Conservation (phyloP, 2,113 vertebrate genomes). For the Taurulus bubalis region DNA sequence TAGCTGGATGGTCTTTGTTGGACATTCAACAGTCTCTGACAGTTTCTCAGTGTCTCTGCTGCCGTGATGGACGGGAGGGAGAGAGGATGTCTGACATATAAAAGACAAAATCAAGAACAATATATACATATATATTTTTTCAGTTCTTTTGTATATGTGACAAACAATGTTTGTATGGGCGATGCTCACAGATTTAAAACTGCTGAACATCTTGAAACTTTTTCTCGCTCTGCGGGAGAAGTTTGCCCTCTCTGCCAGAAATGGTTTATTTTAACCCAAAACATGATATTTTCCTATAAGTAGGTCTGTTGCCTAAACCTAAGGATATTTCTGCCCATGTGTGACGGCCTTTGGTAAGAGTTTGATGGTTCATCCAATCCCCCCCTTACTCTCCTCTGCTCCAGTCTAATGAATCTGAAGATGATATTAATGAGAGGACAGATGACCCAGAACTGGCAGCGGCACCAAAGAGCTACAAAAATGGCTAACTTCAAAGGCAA, state of each 20-base stretch:
- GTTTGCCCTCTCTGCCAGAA: not conserved
- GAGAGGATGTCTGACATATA: not conserved
- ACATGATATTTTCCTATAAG: not conserved
- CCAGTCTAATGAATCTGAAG: not conserved
- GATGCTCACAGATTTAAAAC: not conserved
- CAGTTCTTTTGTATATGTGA: not conserved
- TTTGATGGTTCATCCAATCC: not conserved
- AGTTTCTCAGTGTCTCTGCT: not conserved
- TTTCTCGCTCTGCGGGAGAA: not conserved
- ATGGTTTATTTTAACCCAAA: not conserved
- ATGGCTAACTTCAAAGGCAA: slow-evolving; percentile 7
- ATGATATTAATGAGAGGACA: slow-evolving; percentile 14
- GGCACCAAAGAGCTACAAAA: not conserved
- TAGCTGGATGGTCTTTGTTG: slow-evolving; percentile 22
- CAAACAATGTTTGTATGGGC: not conserved
- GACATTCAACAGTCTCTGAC: not conserved
- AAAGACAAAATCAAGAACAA: not conserved
- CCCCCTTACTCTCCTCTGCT: too few relatives aligned
- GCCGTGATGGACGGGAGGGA: not conserved
- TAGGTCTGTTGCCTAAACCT: not conserved
- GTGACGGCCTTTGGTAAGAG: not conserved
- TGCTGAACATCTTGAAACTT: not conserved
- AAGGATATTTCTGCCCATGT: not conserved
- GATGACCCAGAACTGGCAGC: slow-evolving; percentile 5
- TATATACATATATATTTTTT: too few relatives aligned